phyloP scores from a whole-genome alignment of 1,140 invertebrate species.

The Drosophila novamexicana region DNA sequence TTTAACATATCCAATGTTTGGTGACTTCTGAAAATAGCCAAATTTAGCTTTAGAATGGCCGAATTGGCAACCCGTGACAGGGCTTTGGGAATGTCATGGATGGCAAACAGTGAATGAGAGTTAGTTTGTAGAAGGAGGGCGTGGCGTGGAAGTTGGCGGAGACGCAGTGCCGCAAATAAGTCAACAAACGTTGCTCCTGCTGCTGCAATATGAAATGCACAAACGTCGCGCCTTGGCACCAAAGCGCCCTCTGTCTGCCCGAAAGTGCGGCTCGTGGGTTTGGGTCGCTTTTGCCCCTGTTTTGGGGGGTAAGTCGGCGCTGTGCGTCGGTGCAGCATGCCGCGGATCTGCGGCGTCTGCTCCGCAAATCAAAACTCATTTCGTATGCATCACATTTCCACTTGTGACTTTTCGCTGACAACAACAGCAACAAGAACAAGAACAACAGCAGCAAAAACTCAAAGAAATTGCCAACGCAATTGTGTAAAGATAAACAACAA shows the following conservation, averaged over 20 bases:
- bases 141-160: neutral
- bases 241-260: conserved; percentile 18
- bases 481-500: conserved; percentile 83
- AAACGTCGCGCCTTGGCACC: conserved; percentile 50
- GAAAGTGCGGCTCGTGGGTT: too few species aligned
- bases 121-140: neutral
- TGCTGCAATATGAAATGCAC: conserved; percentile 78
- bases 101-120: conserved; percentile 11
- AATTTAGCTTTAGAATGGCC: too few species aligned
- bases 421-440: conserved; percentile 18
- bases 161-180: conserved; percentile 69
- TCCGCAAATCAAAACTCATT: conserved; percentile 82
- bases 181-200: conserved; percentile 59
- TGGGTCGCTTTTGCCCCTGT: too few species aligned
- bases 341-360: conserved; percentile 9
- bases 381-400: conserved; percentile 80
- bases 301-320: too few species aligned
- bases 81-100: too few species aligned
- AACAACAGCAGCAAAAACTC: conserved; percentile 36
- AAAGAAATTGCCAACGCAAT: conserved; percentile 81
- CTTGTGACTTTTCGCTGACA: conserved; percentile 43
- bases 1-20: too few species aligned
- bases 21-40: too few species aligned
- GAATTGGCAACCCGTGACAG: too few species aligned
- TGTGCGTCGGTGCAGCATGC: neutral